phyloP scores from a whole-genome alignment of 2,113 vertebrate genomes.

The Seriola rivoliana region DNA sequence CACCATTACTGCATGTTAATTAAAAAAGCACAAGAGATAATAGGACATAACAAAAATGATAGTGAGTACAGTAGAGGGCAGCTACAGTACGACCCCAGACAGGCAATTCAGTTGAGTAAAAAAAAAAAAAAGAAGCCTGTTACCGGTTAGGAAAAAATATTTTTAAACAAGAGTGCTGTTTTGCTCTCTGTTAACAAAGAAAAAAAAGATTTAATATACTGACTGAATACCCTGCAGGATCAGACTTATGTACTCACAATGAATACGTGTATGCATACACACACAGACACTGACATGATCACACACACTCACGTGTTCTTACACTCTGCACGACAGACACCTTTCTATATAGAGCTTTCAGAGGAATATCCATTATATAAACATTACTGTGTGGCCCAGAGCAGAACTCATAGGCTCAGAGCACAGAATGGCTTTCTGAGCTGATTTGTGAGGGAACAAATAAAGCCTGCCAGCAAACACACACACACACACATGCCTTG shows the following conservation, averaged over 20 bases:
- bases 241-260: neutral
- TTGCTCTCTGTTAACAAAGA: neutral
- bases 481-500: constrained; percentile 7
- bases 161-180: neutral
- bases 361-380: constrained; percentile 30
- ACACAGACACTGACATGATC: constrained; percentile 11
- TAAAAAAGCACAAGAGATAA: neutral
- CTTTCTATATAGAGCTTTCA: constrained; percentile 13
- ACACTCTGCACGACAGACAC: neutral
- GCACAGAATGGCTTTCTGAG: constrained; percentile 23
- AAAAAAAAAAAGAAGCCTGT: constrained; percentile 1
- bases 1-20: neutral
- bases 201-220: neutral
- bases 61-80: neutral
- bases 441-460: constrained; percentile 20
- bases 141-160: neutral
- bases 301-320: neutral
- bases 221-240: neutral
- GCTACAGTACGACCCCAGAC: neutral
- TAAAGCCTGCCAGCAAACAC: constrained; percentile 11
- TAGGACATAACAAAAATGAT: neutral
- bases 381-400: constrained; percentile 28
- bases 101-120: neutral
- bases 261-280: neutral
- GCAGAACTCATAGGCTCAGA: constrained; percentile 10